phyloP scores from a whole-genome alignment of 2,888 invertebrate genomes.

The Drosophila formosana region DNA sequence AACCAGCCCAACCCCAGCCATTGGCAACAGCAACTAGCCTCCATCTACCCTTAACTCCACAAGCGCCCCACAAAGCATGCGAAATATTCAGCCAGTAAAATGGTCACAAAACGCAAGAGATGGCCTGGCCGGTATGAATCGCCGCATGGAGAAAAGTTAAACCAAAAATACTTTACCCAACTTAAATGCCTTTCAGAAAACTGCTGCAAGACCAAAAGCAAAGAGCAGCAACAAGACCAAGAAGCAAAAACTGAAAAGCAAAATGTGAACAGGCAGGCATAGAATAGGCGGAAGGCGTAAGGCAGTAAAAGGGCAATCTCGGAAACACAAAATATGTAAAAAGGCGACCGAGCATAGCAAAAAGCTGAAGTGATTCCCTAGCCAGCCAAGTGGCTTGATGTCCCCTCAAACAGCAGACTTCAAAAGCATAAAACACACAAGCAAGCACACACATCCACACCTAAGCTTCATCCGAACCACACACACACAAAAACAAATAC shows the following conservation, averaged over 20 bases:
- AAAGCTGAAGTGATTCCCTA: slow-evolving; percentile 21
- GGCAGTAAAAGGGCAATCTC: slow-evolving; percentile 41
- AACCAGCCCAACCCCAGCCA: slow-evolving; percentile 36
- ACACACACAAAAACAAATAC: slow-evolving; percentile 11
- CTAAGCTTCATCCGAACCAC: slow-evolving; percentile 3
- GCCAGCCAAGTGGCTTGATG: slow-evolving; percentile 20
- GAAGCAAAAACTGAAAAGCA: slow-evolving; percentile 4
- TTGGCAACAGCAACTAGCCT: neutral
- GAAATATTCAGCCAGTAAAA: slow-evolving; percentile 32
- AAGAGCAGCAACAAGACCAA: slow-evolving; percentile 14
- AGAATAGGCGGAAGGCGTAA: slow-evolving; percentile 33
- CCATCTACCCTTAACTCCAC: neutral
- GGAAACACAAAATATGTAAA: slow-evolving; percentile 50
- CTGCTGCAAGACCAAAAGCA: slow-evolving; percentile 24
- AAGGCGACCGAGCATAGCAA: slow-evolving; percentile 18
- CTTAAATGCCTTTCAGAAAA: slow-evolving; percentile 62
- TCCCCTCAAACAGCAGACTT: slow-evolving; percentile 35
- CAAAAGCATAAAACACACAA: slow-evolving; percentile 45
- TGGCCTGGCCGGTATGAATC: slow-evolving; percentile 5
- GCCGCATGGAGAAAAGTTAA: slow-evolving; percentile 62
- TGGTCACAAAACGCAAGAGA: slow-evolving; percentile 1
- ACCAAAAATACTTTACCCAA: slow-evolving; percentile 63
- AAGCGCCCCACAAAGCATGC: slow-evolving; percentile 35
- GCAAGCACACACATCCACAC: slow-evolving; percentile 15
- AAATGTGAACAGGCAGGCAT: neutral